These are phyloP conservation scores for Vannuccia rotundouncinata DNA, from an alignment of 2,888 invertebrate species.

Conservation along the genomic window DNA sequence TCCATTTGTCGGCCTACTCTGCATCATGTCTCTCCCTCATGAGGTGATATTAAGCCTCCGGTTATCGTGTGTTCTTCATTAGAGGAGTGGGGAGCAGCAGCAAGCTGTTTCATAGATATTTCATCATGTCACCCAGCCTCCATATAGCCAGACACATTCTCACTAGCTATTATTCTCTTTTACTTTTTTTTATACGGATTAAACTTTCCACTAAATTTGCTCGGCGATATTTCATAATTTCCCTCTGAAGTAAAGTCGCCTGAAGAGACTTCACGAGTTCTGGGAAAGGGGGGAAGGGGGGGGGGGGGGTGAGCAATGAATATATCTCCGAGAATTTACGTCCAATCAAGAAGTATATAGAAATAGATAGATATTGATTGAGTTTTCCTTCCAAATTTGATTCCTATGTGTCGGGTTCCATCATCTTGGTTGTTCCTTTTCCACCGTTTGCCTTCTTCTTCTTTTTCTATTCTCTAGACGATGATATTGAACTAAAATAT, in stretches of 20 bases:
- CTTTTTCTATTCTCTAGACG: neutral
- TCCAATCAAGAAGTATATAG: neutral
- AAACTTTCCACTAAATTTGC: neutral
- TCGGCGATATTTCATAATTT: neutral
- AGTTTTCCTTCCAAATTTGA: neutral
- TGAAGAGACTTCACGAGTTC: too few relatives aligned
- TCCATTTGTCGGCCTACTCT: neutral
- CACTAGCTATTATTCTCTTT: too few relatives aligned
- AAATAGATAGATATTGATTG: neutral
- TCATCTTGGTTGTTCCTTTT: neutral
- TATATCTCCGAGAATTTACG: neutral
- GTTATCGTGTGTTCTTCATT: too few relatives aligned
- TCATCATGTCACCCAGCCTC: too few relatives aligned
- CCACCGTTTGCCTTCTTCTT: neutral
- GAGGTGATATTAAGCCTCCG: neutral
- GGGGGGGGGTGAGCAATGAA: neutral
- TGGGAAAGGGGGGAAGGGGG: too few relatives aligned
- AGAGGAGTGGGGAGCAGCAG: too few relatives aligned
- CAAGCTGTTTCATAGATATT: too few relatives aligned
- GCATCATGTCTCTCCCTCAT: neutral
- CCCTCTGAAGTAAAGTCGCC: neutral
- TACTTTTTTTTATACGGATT: neutral
- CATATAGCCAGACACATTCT: too few relatives aligned
- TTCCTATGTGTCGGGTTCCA: neutral
- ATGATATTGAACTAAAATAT: neutral